Percentiles rank a stretch among this genome's conserved stretches.
These are phyloP conservation scores for Antennarius striatus DNA, from an alignment of 2,113 vertebrate genomes.

Conservation along the genomic window DNA sequence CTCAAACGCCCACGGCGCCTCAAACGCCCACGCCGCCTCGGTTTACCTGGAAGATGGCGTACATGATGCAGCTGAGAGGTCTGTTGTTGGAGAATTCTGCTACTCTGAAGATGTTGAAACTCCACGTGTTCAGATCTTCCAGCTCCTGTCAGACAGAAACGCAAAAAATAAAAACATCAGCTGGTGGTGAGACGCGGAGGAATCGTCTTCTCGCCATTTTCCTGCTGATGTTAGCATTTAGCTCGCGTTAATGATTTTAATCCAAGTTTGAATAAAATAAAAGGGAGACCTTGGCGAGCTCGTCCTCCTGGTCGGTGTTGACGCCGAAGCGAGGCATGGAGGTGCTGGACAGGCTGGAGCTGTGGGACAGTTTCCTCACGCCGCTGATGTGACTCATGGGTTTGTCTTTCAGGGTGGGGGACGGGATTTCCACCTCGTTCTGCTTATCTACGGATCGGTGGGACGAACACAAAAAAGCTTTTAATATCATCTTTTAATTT, in stretches of 20 bases:
- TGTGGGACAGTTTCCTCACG: constrained; percentile 76
- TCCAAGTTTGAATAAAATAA: too few relatives aligned
- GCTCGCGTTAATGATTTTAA: too few relatives aligned
- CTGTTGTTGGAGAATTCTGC: constrained; percentile 86
- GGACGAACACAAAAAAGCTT: constrained; percentile 5
- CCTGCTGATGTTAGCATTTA: background rate
- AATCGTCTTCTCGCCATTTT: too few relatives aligned
- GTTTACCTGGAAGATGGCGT: constrained; percentile 89
- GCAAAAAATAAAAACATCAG: background rate
- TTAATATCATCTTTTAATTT: background rate
- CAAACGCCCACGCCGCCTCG: background rate
- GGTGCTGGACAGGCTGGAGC: constrained; percentile 74
- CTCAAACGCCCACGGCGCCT: background rate
- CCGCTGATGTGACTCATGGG: constrained; percentile 78
- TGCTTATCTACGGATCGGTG: constrained; percentile 67
- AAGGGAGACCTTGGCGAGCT: constrained; percentile 81
- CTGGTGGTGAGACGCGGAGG: too few relatives aligned
- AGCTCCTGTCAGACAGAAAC: constrained; percentile 80
- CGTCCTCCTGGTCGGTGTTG: constrained; percentile 84
- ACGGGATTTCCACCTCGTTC: constrained; percentile 75
- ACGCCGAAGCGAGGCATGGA: constrained; percentile 87
- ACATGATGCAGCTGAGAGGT: constrained; percentile 89
- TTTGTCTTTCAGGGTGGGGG: constrained; percentile 75
- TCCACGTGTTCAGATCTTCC: constrained; percentile 88
- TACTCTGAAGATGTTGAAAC: constrained; percentile 87